phyloP scores from a whole-genome alignment of 1,140 invertebrate species.

The Apis dorsata region DNA sequence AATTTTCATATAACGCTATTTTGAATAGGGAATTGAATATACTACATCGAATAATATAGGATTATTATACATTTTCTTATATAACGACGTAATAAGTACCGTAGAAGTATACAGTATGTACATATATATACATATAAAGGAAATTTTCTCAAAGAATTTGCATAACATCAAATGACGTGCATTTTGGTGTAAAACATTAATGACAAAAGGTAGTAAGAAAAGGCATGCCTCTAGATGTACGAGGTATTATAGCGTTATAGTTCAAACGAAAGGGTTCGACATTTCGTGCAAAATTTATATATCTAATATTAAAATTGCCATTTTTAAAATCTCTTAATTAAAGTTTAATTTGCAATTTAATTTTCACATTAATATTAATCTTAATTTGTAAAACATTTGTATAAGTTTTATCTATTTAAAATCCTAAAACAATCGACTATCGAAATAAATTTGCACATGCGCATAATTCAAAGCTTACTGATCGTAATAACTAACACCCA shows the following conservation, averaged over 20 bases:
- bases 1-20: conserved; percentile 38
- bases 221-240: conserved; percentile 59
- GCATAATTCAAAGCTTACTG: not conserved
- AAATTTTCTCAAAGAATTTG: conserved; percentile 38
- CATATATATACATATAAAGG: conserved; percentile 64
- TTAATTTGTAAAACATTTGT: not conserved
- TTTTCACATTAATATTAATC: not conserved
- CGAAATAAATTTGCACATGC: not conserved
- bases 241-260: conserved; percentile 35
- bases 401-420: not conserved
- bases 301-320: not conserved
- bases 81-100: conserved; percentile 45
- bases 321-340: not conserved
- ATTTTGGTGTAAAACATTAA: conserved; percentile 53
- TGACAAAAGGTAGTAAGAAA: conserved; percentile 52
- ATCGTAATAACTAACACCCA: not conserved
- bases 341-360: not conserved
- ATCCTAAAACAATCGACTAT: not conserved
- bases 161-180: conserved; percentile 55
- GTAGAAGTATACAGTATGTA: conserved; percentile 69
- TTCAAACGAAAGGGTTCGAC: conserved; percentile 27
- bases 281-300: not conserved
- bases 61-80: conserved; percentile 64
- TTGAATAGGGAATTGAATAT: conserved; percentile 42
- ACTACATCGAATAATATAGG: conserved; percentile 53